Conservation (phyloP, 1,140 invertebrate genomes). For the Archivesica marissinica region DNA sequence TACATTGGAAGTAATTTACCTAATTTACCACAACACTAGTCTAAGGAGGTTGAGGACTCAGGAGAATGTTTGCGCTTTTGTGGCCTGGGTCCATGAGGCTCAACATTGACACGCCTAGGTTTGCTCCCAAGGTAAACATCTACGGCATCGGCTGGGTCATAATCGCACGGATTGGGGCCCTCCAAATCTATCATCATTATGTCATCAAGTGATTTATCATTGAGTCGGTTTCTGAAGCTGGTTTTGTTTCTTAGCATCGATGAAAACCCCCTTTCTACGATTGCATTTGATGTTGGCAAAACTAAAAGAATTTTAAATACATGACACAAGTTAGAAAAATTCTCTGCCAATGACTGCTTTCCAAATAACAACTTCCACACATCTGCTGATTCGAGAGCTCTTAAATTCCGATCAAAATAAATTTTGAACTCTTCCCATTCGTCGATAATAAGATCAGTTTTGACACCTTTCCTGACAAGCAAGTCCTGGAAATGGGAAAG, state of each 20-base stretch:
- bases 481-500: no score
- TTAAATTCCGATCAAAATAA: not conserved
- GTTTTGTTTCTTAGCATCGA: slow-evolving; percentile 14
- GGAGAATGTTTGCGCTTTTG: no score
- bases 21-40: no score
- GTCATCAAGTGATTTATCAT: not conserved
- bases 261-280: slow-evolving; percentile 32
- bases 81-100: no score
- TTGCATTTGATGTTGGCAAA: slow-evolving; percentile 1
- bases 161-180: not conserved
- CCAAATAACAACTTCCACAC: not conserved
- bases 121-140: no score
- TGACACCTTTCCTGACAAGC: no score
- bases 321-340: not conserved
- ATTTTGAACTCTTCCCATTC: no score
- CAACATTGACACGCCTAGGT: no score
- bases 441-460: no score
- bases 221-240: not conserved
- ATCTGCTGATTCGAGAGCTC: no score
- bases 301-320: not conserved
- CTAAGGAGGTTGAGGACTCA: no score
- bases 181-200: not conserved
- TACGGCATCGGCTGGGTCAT: not conserved
- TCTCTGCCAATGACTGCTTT: not conserved
- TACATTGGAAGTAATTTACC: no score